Percentiles rank a stretch among this genome's conserved stretches.
phyloP scores from a whole-genome alignment of 2,888 invertebrate genomes.

The Encarsia formosa region DNA sequence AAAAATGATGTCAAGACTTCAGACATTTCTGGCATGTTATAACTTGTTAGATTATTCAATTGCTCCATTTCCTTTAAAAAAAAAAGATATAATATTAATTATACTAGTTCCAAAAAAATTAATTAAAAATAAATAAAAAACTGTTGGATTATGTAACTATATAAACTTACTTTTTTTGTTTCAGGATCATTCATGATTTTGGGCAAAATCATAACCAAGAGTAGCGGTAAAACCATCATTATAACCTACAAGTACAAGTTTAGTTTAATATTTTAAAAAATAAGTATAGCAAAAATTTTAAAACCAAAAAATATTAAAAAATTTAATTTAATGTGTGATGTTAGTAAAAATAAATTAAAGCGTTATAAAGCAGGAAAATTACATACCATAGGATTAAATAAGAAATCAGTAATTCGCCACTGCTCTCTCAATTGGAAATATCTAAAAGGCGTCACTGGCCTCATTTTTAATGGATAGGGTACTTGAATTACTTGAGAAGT shows the following conservation, averaged over 20 bases:
- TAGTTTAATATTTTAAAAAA: neutral
- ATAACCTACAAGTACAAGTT: slow-evolving; percentile 59
- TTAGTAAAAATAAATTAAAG: no score
- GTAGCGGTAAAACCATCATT: slow-evolving; percentile 92
- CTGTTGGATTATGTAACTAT: slow-evolving; percentile 1
- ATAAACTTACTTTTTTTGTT: slow-evolving; percentile 70
- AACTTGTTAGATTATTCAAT: slow-evolving; percentile 73
- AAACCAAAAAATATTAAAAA: neutral
- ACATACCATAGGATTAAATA: slow-evolving; percentile 90
- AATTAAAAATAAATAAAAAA: slow-evolving; percentile 4
- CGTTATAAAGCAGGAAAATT: no score
- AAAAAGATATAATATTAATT: neutral
- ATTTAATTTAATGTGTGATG: no score
- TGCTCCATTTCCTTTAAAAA: slow-evolving; percentile 75
- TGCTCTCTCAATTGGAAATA: slow-evolving; percentile 94
- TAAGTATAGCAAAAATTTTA: neutral
- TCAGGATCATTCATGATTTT: slow-evolving; percentile 98
- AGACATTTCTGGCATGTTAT: slow-evolving; percentile 90
- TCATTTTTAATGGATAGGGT: slow-evolving; percentile 88
- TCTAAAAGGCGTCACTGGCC: slow-evolving; percentile 72
- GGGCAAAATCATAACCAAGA: slow-evolving; percentile 87
- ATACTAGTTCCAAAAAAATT: neutral
- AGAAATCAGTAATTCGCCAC: slow-evolving; percentile 93
- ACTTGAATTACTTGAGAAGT: slow-evolving; percentile 86
- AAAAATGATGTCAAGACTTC: slow-evolving; percentile 88